Conservation (phyloP, 2,888 invertebrate genomes). For the Coelinius sp. region DNA sequence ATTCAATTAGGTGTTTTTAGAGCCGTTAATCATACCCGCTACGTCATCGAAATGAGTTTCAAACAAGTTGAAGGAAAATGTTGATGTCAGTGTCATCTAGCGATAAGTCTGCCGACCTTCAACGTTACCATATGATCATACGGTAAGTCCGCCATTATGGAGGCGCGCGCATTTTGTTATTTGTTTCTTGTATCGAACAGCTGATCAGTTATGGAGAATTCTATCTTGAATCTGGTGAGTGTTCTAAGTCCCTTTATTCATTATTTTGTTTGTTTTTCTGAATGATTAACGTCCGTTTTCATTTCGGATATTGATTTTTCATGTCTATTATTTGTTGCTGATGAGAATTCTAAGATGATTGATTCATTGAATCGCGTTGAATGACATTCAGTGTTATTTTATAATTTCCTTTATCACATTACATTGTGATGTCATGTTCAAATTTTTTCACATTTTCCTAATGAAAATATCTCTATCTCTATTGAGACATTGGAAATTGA, state of each 20-base stretch:
- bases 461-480: background rate
- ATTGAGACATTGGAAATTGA: background rate
- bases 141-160: background rate
- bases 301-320: background rate
- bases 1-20: background rate
- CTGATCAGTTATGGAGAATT: constrained; percentile 60
- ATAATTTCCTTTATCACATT: background rate
- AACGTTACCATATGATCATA: background rate
- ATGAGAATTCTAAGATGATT: background rate
- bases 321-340: background rate
- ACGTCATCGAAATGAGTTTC: background rate
- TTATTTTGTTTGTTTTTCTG: constrained; percentile 23
- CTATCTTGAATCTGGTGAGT: constrained; percentile 61
- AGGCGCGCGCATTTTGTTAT: constrained; percentile 32
- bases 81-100: background rate
- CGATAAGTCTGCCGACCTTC: background rate
- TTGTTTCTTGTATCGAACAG: constrained; percentile 50
- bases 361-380: background rate
- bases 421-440: background rate
- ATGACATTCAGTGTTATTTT: background rate
- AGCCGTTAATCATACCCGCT: background rate
- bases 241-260: background rate
- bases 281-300: background rate
- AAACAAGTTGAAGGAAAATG: background rate
- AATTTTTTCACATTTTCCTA: background rate